Evolutionary conservation across 92 coral and sea anemone genomes (phyloP), one percentile per base, ranked within the genome.

Genomic region (Phymanthus crucifer): DNA sequence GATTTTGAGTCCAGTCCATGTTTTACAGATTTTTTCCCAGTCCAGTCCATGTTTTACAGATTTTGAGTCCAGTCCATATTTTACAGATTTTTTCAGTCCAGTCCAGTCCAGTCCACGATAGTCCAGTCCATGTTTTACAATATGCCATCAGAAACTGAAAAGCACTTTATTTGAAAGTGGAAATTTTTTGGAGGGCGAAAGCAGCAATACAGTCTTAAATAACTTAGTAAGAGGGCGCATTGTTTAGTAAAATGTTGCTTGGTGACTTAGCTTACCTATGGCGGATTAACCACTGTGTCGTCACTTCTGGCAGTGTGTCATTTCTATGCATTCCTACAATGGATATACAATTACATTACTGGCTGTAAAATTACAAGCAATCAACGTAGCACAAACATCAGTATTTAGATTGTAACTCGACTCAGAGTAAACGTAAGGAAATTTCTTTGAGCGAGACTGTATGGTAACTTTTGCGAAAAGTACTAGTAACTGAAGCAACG

Each of bases 321-420:
- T 61, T 61, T 61, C 35, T 27, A 1, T 24, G 16, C 73, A 69
- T 69, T 69, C 73, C 58, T 64, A 5, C 6, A 43, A 11, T 32
- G 72, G 56, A 72, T 36, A 37, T 77, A 23, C 26, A 16, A 77
- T 77, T 69, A 38, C 81, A 70, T 64, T 40, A 16, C 2, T 18
- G 5, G 32, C 57, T 43, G 43, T 38, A 38, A 45, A 40, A 40
- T 40, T 40, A 72, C 23, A 13, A n/a, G 17, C 76, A 16, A 26
- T 34, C 64, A 57, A 57, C 24, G 48, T 77, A 61, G 33, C 65
- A 57, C 65, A 77, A 77, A 72, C 81, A 64, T 46, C 52, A 35
- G 23, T 76, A 76, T 76, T 76, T 76, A 43, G 58, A 17, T 57
- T 46, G 33, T 18, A 58, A 37, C 47, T 24, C 80, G 18, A 33